Evolutionary conservation across 2,113 vertebrate genomes (phyloP).

Genomic region (Eidolon helvum): DNA sequence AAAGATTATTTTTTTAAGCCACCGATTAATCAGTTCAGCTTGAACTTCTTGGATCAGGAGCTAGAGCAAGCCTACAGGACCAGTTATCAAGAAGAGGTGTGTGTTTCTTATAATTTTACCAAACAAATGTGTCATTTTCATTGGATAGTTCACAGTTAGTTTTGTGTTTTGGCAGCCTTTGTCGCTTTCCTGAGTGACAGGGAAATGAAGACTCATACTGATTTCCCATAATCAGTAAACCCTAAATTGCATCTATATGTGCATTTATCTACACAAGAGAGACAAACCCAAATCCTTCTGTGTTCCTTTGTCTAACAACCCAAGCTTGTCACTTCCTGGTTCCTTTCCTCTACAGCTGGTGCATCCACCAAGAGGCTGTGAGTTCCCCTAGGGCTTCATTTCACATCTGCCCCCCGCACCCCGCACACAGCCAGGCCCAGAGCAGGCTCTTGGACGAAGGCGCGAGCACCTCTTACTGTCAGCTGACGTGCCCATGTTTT

Average conservation of each 20-base stretch:
- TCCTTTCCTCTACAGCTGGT: background rate
- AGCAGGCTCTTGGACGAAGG: background rate
- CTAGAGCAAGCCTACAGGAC: slow-evolving; percentile 92
- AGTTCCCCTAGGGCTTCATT: background rate
- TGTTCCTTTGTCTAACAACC: background rate
- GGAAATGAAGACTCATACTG: background rate
- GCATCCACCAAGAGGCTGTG: background rate
- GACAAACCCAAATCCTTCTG: background rate
- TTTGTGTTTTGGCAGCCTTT: background rate
- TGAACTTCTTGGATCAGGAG: slow-evolving; percentile 94
- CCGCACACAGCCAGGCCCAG: background rate
- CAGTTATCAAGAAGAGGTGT: slow-evolving; percentile 96
- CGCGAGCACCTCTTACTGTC: background rate
- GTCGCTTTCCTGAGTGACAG: background rate
- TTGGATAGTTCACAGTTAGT: background rate
- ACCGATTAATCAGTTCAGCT: slow-evolving; percentile 96
- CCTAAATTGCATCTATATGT: background rate
- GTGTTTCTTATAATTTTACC: background rate
- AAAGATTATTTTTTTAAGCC: slow-evolving; percentile 99
- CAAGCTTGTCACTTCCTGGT: background rate
- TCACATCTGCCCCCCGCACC: accelerated
- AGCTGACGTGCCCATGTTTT: background rate
- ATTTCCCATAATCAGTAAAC: background rate
- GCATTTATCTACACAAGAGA: background rate
- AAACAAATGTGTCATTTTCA: background rate